phyloP scores from a whole-genome alignment of 2,113 vertebrate species.

The Elachura formosa region DNA sequence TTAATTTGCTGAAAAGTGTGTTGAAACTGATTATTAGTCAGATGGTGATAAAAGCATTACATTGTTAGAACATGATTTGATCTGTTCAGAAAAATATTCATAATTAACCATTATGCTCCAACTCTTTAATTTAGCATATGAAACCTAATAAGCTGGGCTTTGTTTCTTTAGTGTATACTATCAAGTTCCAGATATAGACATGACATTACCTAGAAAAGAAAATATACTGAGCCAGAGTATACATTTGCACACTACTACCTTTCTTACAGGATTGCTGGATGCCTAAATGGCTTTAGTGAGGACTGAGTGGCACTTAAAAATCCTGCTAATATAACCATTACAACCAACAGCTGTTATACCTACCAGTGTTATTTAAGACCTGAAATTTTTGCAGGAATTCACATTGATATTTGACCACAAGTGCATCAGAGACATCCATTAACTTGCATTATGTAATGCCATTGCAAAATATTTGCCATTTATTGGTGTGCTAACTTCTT shows the following conservation, averaged over 20 bases:
- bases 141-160: background rate
- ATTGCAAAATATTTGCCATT: background rate
- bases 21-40: background rate
- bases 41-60: background rate
- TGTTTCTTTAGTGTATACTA: background rate
- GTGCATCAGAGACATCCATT: background rate
- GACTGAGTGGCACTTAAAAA: background rate
- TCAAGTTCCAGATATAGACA: background rate
- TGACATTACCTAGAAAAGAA: background rate
- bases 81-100: background rate
- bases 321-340: background rate
- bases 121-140: background rate
- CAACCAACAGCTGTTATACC: background rate
- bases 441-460: background rate
- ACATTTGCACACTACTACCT: background rate
- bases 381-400: background rate
- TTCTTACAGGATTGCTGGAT: background rate
- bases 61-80: background rate
- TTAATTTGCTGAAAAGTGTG: background rate
- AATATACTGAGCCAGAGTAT: background rate
- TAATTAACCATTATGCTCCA: background rate
- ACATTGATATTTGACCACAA: background rate
- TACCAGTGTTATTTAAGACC: background rate
- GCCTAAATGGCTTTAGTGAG: background rate
- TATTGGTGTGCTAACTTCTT: background rate